Evolutionary conservation across 2,113 vertebrate genomes (phyloP).

Genomic region (Nothobranchius furzeri): DNA sequence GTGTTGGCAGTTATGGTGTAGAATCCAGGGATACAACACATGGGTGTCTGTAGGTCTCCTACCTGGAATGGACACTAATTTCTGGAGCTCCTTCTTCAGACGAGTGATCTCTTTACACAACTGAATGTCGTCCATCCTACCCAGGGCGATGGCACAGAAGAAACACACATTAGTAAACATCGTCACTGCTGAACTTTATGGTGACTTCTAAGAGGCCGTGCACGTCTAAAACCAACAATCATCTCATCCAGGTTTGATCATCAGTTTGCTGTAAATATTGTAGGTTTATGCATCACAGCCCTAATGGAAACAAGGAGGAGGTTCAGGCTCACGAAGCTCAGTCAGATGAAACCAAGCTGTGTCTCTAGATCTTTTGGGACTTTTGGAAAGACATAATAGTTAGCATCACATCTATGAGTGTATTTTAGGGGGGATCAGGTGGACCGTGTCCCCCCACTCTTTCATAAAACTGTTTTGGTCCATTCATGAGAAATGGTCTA

Average conservation of each 20-base stretch:
- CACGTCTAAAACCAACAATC: not conserved
- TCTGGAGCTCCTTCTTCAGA: slow-evolving; percentile 85
- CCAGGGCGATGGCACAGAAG: not conserved
- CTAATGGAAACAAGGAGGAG: not conserved
- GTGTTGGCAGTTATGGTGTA: not conserved
- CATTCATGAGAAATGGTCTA: too few species aligned
- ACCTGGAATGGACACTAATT: slow-evolving; percentile 82
- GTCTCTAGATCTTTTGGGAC: too few species aligned
- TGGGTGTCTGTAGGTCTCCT: not conserved
- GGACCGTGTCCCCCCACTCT: too few species aligned
- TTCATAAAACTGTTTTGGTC: too few species aligned
- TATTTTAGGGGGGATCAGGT: too few species aligned
- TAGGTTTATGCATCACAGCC: not conserved
- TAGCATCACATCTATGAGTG: too few species aligned
- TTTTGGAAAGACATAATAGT: too few species aligned
- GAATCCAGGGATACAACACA: not conserved
- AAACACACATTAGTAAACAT: not conserved
- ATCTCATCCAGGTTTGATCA: not conserved
- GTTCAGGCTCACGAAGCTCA: too few species aligned
- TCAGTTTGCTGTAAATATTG: not conserved
- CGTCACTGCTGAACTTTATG: not conserved
- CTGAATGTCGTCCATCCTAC: slow-evolving; percentile 90
- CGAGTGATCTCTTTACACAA: slow-evolving; percentile 86
- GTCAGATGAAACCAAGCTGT: too few species aligned
- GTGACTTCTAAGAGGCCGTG: too few species aligned